Evolutionary conservation across 2,113 vertebrate genomes (phyloP), one percentile per base, ranked within the genome.

Genomic region (Ammodytes dubius): DNA sequence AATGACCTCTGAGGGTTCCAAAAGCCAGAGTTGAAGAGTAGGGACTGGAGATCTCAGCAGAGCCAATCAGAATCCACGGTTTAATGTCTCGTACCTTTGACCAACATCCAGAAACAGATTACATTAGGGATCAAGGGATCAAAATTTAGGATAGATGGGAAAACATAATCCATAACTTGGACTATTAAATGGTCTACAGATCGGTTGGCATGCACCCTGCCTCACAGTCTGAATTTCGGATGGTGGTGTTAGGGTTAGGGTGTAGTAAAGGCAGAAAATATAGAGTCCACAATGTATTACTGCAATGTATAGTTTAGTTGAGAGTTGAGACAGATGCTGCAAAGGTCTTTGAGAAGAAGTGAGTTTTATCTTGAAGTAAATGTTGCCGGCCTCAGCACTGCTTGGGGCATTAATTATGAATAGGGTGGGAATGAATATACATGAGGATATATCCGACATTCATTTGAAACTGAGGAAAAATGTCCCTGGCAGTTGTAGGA

Each of bases 401-500:
- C 66, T 83, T 49, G n/a, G 40, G 19, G 12, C 81, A 86, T 87
- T 64, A 77, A 81, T 85, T 85, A 82, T 88, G n/a, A 82, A 87
- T 77, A 53, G 40, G 17, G 35, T 50, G 19, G 3, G 15, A 67
- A 77, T 81, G 81, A 89, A 78, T 84, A 76, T 82, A 79, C 72
- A 81, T 79, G 45, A 81, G 61, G 63, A 45, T 60, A 45, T 74
- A 78, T 82, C 46, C 69, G 50, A 76, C 42, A 39, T 84, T 77
- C 58, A 79, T 84, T 74, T 68, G 27, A 74, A 63, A 68, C 69
- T 61, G 73, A 64, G 7, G 37, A 14, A 75, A 70, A 77, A 8
- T 67, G 42, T 71, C 58, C 13, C 49, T 14, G 37, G 39, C 58
- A 67, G 66, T n/a, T 72, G 64, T 35, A 43, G 61, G 49, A 66